Conservation (phyloP, 2,113 vertebrate genomes). For the Notarius quadriscutis region DNA sequence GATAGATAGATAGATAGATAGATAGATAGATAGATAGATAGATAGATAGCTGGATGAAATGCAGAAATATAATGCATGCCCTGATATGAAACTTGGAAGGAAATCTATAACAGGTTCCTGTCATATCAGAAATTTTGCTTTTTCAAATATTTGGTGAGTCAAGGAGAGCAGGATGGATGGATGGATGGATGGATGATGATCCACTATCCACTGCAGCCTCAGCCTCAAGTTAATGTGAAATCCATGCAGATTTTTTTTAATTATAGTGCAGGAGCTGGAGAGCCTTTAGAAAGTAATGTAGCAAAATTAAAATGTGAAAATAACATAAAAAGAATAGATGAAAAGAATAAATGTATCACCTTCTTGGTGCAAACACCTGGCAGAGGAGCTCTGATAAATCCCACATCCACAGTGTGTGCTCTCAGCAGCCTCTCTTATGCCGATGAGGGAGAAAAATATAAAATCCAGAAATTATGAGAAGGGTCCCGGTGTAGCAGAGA, state of each 20-base stretch:
- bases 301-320: slow-evolving; percentile 19
- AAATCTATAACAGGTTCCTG: not conserved
- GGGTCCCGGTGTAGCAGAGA: slow-evolving; percentile 33
- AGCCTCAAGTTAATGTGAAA: slow-evolving; percentile 28
- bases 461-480: slow-evolving; percentile 44
- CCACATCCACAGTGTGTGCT: slow-evolving; percentile 41
- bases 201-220: slow-evolving; percentile 7
- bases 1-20: slow-evolving; percentile 7
- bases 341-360: slow-evolving; percentile 31
- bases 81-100: not conserved
- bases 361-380: slow-evolving; percentile 34
- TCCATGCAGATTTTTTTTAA: slow-evolving; percentile 7
- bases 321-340: not conserved
- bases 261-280: slow-evolving; percentile 11
- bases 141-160: not conserved
- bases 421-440: slow-evolving; percentile 39
- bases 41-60: too few relatives aligned
- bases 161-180: not conserved
- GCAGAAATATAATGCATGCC: not conserved
- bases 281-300: slow-evolving; percentile 44
- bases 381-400: slow-evolving; percentile 30
- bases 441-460: slow-evolving; percentile 7
- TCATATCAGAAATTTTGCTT: not conserved
- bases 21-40: not conserved
- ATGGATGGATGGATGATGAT: slow-evolving; percentile 19